phyloP scores from a whole-genome alignment of 2,113 vertebrate genomes.

The Salvelinus fontinalis region DNA sequence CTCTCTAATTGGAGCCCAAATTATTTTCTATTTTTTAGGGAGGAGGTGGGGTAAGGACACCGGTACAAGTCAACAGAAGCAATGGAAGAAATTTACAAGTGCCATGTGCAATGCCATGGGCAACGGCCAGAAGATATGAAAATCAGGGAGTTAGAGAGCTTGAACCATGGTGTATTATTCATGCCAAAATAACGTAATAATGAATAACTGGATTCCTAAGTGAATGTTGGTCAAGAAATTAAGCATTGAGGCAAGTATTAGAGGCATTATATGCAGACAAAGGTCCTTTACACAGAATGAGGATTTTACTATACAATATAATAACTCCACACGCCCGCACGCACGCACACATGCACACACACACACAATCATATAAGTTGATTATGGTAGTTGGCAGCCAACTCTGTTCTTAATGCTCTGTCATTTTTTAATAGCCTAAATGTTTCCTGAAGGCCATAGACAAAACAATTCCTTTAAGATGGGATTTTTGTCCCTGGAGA shows the following conservation, averaged over 20 bases:
- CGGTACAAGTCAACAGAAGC: neutral
- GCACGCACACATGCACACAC: neutral
- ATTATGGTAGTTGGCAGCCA: neutral
- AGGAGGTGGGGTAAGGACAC: too few species aligned
- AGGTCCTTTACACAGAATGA: too few species aligned
- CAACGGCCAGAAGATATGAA: neutral
- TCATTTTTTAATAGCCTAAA: neutral
- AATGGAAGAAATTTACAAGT: neutral
- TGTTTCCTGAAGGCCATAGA: neutral
- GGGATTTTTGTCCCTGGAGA: slow-evolving; percentile 2
- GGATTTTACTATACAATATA: too few species aligned
- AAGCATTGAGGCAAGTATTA: too few species aligned
- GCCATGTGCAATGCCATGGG: too few species aligned
- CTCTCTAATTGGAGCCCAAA: slow-evolving; percentile 27
- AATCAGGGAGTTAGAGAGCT: neutral
- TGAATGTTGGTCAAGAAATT: neutral
- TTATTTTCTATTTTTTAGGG: neutral
- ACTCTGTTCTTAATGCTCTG: neutral
- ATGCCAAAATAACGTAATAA: neutral
- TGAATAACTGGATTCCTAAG: neutral
- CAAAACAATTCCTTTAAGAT: slow-evolving; percentile 7
- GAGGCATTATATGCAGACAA: too few species aligned
- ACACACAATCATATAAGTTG: neutral
- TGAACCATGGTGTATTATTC: neutral
- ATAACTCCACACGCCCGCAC: neutral